Evolutionary conservation across 2,113 vertebrate species (phyloP).

Genomic region (Sterna hirundo): DNA sequence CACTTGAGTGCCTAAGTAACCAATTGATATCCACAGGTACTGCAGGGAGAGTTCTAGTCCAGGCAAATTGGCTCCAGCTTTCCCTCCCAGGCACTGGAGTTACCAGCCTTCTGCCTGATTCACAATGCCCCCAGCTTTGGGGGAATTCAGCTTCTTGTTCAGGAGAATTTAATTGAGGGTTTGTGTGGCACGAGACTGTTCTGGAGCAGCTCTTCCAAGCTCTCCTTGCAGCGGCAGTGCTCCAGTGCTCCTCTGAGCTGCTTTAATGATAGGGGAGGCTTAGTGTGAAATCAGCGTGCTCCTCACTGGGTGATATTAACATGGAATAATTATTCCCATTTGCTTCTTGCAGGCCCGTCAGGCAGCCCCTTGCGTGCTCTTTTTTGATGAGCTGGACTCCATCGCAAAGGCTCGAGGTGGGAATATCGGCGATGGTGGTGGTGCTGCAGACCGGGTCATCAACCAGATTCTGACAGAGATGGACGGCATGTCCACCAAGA

Average conservation of each 20-base stretch:
- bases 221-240: not conserved
- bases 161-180: not conserved
- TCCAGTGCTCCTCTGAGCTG: not conserved
- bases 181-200: not conserved
- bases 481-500: constrained; percentile 99
- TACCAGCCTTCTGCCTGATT: not conserved
- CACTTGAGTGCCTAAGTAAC: not conserved
- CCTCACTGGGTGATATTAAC: fast-evolving
- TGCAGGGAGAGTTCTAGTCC: not conserved
- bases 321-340: fast-evolving
- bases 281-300: fast-evolving
- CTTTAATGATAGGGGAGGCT: not conserved
- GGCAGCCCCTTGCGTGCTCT: constrained; percentile 94
- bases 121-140: not conserved
- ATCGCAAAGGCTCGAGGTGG: constrained; percentile 98
- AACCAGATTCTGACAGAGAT: constrained; percentile 99
- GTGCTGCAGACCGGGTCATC: constrained; percentile 95
- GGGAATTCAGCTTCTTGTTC: not conserved
- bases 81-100: not conserved
- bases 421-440: constrained; percentile 93
- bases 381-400: constrained; percentile 98
- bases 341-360: constrained; percentile 85
- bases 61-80: not conserved
- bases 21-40: not conserved
- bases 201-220: not conserved